Evolutionary conservation across 2,113 vertebrate genomes (phyloP).

Genomic region (Daubentonia madagascariensis): DNA sequence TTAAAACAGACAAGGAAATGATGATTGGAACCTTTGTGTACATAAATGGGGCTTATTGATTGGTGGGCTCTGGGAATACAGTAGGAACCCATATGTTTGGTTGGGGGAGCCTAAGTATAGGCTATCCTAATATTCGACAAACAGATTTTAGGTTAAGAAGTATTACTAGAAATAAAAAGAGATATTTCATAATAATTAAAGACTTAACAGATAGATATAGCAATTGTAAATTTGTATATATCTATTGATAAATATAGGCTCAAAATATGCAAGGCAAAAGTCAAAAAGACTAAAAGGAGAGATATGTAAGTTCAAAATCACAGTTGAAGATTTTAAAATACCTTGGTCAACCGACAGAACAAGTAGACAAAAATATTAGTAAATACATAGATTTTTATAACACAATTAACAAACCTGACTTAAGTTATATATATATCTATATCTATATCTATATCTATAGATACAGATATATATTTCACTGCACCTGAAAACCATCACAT

Average conservation of each 20-base stretch:
- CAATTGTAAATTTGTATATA: not conserved
- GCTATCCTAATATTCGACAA: not conserved
- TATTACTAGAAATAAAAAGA: conserved; percentile 11
- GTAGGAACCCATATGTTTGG: not conserved
- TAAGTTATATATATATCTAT: not conserved
- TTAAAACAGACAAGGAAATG: not conserved
- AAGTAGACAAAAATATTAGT: not conserved
- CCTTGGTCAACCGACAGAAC: not conserved
- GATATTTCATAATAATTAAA: not conserved
- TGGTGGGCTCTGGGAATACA: not conserved
- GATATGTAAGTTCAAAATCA: conserved; percentile 4
- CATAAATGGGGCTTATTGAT: not conserved
- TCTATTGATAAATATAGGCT: not conserved
- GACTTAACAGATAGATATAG: not conserved
- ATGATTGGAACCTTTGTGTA: not conserved
- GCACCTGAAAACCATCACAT: not conserved
- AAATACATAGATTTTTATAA: not conserved
- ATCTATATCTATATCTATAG: too few relatives aligned
- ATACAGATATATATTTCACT: not conserved
- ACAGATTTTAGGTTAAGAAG: not conserved
- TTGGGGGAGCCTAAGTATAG: not conserved
- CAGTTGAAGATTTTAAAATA: not conserved
- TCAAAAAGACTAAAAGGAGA: not conserved
- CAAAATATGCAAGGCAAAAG: not conserved
- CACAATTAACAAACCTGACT: not conserved